Evolutionary conservation across 2,888 invertebrate species (phyloP), one percentile per base, ranked within the genome.

Genomic region (Gibbula magus): DNA sequence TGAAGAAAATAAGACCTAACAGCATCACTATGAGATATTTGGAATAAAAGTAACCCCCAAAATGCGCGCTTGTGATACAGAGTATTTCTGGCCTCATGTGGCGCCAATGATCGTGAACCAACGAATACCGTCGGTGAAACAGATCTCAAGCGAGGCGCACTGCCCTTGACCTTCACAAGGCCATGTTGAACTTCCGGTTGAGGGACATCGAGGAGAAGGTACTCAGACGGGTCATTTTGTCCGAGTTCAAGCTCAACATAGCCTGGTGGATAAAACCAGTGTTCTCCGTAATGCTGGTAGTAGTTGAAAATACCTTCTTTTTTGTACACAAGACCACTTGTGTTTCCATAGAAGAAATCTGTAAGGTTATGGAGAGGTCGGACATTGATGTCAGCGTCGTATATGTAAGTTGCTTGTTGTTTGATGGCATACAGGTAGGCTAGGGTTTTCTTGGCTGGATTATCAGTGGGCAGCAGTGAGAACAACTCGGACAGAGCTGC

Each of bases 171-270:
- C 70, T 39, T 39, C 20, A 70, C 35, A 32, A 70, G 35, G 70
- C 35, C 70, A 35, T 70, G 70, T 70, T 70, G 70, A 35, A 70
- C 70, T 39, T 70, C 70, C 70, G 70, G 70, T 32, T 70, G 70
- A 39, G 70, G 70, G 20, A 70, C 20, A 39, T 70, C 39, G 0
- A 20, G 13, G 0, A 70, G 39, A 39, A 70, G 16, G 70, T 70
- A 70, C 29, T 70, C 35, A 2, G 16, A 20, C 10, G 39, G 39
- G 20, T 70, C 35, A 29, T 29, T 18, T 35, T 70, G 35, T 7
- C 20, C 35, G 10, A 25, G 20, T 0, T 39, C n/a, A 1, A 70
- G 32, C 20, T 70, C 20, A 8, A 70, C 70, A 29, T 35, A 32
- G 4, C 70, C 70, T 10, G 29, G 70, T 4, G 70, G 70, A 18